Evolutionary conservation across 2,113 vertebrate genomes (phyloP), one percentile per base, ranked within the genome.

Genomic region (Abramis brama): DNA sequence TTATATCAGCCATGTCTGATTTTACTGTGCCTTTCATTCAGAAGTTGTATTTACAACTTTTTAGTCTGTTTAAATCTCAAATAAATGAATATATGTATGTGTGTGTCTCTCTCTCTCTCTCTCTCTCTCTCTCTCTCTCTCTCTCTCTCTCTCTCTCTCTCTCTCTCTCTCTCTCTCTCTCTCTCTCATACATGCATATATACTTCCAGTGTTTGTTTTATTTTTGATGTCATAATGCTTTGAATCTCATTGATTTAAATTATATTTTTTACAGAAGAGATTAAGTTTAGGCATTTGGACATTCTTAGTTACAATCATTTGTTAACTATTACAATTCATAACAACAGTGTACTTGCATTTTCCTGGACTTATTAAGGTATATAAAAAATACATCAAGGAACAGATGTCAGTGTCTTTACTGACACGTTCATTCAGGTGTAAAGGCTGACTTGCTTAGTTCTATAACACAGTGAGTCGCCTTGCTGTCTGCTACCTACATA

Each of bases 21-120:
- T 98, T 98, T 97, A 97, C 98, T 99, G 98, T 98, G 97, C 96
- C 97, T 97, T 96, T 97, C 94, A 96, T 95, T 95, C 91, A 94
- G 95, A 97, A 96, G 97, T 98, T 97, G 97, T 97, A 97, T 97
- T 94, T 94, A 95, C 97, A 97, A 97, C 97, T 98, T 98, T 88
- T 95, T 97, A 97, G 97, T 97, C 95, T 95, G 96, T 96, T 97
- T 95, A 95, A 95, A 94, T 97, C 98, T 97, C 96, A 96, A 99
- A 96, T 94, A 95, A 94, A 94, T 92, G 88, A 94, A 91, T 91
- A 91, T 92, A 96, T 88, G 90, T 87, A 82, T 86, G 88, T 75
- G 91, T 43, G 39, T 43, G 1, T 47, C 2, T 1, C 45, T 47
- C 45, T 47, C 2, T 12, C 10, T 39, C 6, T 47, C 45, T 47